Evolutionary conservation across 2,888 invertebrate species (phyloP).

Genomic region (Hirtodrosophila histrioides): DNA sequence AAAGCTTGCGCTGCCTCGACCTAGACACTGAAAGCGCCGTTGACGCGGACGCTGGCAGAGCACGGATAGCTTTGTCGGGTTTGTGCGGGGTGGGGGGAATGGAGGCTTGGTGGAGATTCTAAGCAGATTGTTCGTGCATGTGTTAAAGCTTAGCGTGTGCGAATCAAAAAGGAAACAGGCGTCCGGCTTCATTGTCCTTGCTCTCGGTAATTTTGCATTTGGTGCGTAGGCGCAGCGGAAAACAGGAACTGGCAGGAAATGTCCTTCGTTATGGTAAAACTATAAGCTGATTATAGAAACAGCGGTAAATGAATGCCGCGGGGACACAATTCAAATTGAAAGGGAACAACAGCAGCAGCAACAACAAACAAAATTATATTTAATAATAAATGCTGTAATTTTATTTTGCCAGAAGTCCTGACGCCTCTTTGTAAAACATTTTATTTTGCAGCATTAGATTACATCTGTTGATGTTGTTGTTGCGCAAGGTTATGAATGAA

Average conservation of each 20-base stretch:
- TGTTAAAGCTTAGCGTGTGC: conserved; percentile 46
- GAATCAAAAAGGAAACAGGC: conserved; percentile 36
- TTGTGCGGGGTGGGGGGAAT: background rate
- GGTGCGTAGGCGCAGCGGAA: conserved; percentile 46
- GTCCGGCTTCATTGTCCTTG: conserved; percentile 6
- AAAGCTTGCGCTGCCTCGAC: conserved; percentile 66
- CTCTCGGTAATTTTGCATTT: conserved; percentile 18
- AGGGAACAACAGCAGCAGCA: background rate
- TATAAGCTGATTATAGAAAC: conserved; percentile 64
- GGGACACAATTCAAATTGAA: background rate
- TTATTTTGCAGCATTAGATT: background rate
- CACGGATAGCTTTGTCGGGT: conserved; percentile 3
- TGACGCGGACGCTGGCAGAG: conserved; percentile 20
- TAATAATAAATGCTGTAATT: conserved; percentile 11
- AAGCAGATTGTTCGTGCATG: conserved; percentile 35
- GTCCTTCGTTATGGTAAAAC: conserved; percentile 32
- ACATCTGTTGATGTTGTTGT: conserved; percentile 19
- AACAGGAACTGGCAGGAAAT: conserved; percentile 7
- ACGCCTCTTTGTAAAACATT: background rate
- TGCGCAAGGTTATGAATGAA: conserved; percentile 82
- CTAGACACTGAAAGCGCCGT: conserved; percentile 72
- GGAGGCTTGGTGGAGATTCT: background rate
- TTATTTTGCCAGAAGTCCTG: conserved; percentile 3
- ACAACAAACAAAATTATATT: conserved; percentile 9
- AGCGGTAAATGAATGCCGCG: conserved; percentile 12